Conservation (phyloP, 2,113 vertebrate species). For the Clupea harengus region DNA sequence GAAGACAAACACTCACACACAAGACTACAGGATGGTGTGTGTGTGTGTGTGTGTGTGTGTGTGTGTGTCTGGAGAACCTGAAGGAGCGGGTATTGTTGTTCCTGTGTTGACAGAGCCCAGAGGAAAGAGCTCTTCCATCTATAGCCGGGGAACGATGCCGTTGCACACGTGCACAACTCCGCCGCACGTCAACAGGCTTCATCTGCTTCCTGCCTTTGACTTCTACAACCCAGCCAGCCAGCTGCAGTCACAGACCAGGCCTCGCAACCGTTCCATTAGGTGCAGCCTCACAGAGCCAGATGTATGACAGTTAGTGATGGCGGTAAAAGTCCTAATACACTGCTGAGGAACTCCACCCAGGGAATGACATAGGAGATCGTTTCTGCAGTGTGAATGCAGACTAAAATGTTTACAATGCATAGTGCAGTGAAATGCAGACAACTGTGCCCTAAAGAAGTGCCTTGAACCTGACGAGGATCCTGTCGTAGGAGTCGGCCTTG, state of each 20-base stretch:
- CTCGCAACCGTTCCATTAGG: background rate
- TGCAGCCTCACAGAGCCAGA: background rate
- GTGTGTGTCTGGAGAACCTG: background rate
- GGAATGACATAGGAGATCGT: background rate
- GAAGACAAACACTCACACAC: background rate
- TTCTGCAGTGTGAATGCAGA: background rate
- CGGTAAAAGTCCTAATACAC: background rate
- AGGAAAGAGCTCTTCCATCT: slow-evolving; percentile 14
- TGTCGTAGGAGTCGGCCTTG: background rate
- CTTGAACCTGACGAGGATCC: background rate
- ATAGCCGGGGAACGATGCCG: background rate
- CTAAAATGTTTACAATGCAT: too few relatives aligned
- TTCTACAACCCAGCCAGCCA: background rate
- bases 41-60: slow-evolving; percentile 17
- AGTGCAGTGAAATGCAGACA: too few relatives aligned
- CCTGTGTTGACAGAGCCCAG: slow-evolving; percentile 32
- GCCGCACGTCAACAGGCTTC: background rate
- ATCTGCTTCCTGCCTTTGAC: slow-evolving; percentile 10
- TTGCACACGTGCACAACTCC: background rate
- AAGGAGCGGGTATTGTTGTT: slow-evolving; percentile 7
- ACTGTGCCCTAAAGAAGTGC: too few relatives aligned
- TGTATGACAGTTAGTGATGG: too few relatives aligned
- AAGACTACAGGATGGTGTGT: background rate
- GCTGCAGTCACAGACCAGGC: background rate
- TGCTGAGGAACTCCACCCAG: background rate